phyloP scores from a whole-genome alignment of 1,140 invertebrate species.

The Melanaphis sacchari region DNA sequence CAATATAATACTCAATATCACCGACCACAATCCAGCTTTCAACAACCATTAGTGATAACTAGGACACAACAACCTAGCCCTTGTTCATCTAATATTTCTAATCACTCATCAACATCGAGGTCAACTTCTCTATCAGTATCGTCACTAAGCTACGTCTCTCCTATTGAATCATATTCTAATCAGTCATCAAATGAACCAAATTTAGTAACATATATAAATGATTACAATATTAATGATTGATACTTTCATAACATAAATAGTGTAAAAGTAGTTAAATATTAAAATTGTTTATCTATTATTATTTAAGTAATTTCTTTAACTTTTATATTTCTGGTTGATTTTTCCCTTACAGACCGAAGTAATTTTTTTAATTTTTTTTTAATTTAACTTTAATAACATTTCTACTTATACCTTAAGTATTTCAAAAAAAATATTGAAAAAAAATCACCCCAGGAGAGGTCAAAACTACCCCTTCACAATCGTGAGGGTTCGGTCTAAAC shows the following conservation, averaged over 20 bases:
- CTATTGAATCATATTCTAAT: background rate
- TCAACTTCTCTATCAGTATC: background rate
- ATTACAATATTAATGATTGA: background rate
- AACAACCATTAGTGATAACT: background rate
- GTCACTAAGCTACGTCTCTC: background rate
- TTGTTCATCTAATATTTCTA: background rate
- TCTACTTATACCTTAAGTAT: background rate
- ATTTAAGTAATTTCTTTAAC: background rate
- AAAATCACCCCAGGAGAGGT: background rate
- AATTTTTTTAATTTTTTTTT: background rate
- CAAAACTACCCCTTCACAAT: conserved; percentile 15
- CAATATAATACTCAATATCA: background rate
- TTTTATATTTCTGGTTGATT: background rate
- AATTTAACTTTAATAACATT: background rate
- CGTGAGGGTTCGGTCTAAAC: background rate
- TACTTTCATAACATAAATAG: background rate
- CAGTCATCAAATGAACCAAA: background rate
- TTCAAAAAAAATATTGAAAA: conserved; percentile 1
- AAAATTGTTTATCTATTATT: background rate
- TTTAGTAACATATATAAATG: background rate
- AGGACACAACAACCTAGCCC: background rate
- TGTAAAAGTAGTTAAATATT: background rate
- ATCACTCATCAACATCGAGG: background rate
- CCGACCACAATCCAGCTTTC: conserved; percentile 6
- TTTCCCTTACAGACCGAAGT: background rate